Base-by-base conservation (phyloP, 2,797 vertebrate species). In the Lutjanus campechanus region DNA sequence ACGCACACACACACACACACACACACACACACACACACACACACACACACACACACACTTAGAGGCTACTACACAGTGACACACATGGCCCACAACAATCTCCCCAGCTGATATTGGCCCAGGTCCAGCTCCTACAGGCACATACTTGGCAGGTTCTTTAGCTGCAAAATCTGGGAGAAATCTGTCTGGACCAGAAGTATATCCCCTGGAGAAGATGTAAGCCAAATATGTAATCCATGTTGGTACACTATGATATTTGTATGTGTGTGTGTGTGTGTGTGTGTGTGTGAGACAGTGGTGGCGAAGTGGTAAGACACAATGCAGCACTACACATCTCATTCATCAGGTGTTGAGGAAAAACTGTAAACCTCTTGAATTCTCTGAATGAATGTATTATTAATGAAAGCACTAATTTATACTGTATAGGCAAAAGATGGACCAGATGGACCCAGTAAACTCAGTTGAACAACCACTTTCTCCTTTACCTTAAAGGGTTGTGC, bases 51-150 rank as follows among this genome's bases (percentile, higher is more conserved):
- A 74, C 49, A 59, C 55, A 36, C 20, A 75, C 68, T 67, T 58
- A 44, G 46, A 80, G 59, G 65, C 76, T 84, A 66, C 69, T 76
- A 69, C 78, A 79, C 81, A 20, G 50, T 79, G 78, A 90, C 84
- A 88, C 82, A 71, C 73, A 73, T 41, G 85, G 67, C 69, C 81
- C 84, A 74, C 78, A 85, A 81, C 73, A 81, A 84, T 69, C 65
- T 85, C 84, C 84, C 85, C 79, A 90, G 89, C 91, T 92, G 82
- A 89, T 76, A 68, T 64, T 96, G 93, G 94, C 89, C 44, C 17
- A 49, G 61, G 17, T 88, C 91, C 91, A 91, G 79, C 79, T 89
- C 73, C 54, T 69, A 46, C 67, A 89, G 82, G 73, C 79, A 82
- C 76, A 86, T 61, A 87, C 77, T 83, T 81, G 82, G 77, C 72